Evolutionary conservation across 2,797 vertebrate genomes (phyloP).

Genomic region (Petrocephalus schoutedeni): DNA sequence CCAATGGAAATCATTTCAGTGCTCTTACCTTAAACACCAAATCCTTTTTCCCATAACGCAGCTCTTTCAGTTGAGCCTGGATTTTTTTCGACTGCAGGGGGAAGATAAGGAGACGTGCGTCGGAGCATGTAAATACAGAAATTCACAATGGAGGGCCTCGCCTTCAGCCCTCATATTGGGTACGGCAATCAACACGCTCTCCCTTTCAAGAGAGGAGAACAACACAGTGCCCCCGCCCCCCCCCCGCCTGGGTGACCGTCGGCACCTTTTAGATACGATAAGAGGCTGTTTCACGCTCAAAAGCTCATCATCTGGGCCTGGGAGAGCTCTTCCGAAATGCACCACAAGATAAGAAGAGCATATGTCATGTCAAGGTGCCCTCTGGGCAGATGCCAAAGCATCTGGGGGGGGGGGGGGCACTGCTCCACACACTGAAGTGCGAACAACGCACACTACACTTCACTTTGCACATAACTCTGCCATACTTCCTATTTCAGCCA

Average conservation of each 20-base stretch:
- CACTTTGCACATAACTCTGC: neutral
- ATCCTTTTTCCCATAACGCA: constrained; percentile 96
- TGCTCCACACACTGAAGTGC: neutral
- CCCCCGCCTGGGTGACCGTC: neutral
- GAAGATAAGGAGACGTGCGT: constrained; percentile 66
- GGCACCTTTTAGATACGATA: neutral
- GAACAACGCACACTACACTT: neutral
- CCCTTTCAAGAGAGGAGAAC: neutral
- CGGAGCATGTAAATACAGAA: constrained; percentile 66
- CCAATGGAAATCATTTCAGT: constrained; percentile 26
- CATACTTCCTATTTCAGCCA: neutral
- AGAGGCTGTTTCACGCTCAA: neutral
- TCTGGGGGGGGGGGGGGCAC: neutral
- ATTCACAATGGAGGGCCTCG: constrained; percentile 57
- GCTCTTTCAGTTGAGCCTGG: constrained; percentile 94
- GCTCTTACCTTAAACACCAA: constrained; percentile 95
- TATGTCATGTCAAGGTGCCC: neutral
- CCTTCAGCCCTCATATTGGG: constrained; percentile 45
- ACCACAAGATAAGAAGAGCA: neutral
- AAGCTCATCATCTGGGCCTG: neutral
- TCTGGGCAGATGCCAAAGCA: neutral
- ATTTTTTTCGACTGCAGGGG: constrained; percentile 91
- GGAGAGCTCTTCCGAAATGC: neutral
- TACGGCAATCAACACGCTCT: neutral
- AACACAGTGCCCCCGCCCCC: neutral